Percentiles rank a stretch among this genome's conserved stretches.
Conservation (phyloP, 92 coral and sea anemone genomes). For the Porites evermanni region DNA sequence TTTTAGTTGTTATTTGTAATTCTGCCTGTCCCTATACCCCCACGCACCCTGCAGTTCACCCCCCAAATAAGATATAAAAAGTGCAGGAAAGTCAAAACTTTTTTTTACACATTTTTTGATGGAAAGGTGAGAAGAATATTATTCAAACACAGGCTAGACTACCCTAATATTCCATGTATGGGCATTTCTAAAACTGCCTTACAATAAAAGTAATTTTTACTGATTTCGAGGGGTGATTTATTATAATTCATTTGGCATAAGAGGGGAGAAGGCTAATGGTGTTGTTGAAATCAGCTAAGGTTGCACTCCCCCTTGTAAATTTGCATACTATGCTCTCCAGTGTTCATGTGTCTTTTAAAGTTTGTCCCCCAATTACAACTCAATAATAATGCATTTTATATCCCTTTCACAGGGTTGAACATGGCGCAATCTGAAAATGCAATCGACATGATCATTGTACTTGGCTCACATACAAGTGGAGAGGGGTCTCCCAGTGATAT, state of each 20-base stretch:
- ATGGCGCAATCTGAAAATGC: conserved; percentile 28
- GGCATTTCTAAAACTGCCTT: too few relatives aligned
- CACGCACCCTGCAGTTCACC: not conserved
- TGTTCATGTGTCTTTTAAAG: too few relatives aligned
- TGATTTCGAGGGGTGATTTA: not conserved
- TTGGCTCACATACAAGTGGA: conserved; percentile 70
- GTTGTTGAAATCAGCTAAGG: not conserved
- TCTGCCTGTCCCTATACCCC: not conserved
- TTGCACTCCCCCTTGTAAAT: too few relatives aligned
- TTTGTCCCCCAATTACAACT: too few relatives aligned
- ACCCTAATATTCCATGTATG: too few relatives aligned
- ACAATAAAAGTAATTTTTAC: not conserved
- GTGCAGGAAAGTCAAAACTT: too few relatives aligned
- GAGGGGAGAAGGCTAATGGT: not conserved
- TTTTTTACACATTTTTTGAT: too few relatives aligned
- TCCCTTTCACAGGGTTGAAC: not conserved
- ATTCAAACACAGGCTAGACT: too few relatives aligned
- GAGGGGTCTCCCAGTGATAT: conserved; percentile 79
- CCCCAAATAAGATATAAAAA: not conserved
- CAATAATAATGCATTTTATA: not conserved
- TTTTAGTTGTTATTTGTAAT: too few relatives aligned
- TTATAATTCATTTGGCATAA: not conserved
- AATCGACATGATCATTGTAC: conserved; percentile 51
- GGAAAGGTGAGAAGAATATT: too few relatives aligned
- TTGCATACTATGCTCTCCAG: too few relatives aligned